A percentile compares a stretch with the other conserved stretches of the same genome.
These are phyloP conservation scores for Strigops habroptila DNA, from an alignment of 2,113 vertebrate genomes.

Conservation along the genomic window DNA sequence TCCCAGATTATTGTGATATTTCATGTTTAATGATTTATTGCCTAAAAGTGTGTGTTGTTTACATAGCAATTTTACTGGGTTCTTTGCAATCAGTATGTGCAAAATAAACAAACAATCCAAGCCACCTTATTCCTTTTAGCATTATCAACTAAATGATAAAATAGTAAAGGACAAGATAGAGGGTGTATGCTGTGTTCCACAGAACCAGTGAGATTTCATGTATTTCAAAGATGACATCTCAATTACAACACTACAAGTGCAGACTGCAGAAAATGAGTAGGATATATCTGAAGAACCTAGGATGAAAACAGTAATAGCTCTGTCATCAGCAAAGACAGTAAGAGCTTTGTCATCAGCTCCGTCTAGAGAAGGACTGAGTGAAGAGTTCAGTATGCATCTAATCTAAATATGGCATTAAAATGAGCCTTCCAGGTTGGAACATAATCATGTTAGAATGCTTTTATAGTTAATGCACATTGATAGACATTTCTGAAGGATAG, in stretches of 20 bases:
- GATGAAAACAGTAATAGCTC: slow-evolving; percentile 18
- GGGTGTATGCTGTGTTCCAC: not conserved
- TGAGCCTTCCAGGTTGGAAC: not conserved
- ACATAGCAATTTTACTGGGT: not conserved
- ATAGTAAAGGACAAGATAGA: not conserved
- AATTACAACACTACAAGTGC: slow-evolving; percentile 13
- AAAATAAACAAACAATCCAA: not conserved
- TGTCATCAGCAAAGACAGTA: not conserved
- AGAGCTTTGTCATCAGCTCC: slow-evolving; percentile 43
- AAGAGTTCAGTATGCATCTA: not conserved
- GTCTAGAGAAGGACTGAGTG: slow-evolving; percentile 11
- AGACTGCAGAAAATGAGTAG: slow-evolving; percentile 27
- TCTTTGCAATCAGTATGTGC: not conserved
- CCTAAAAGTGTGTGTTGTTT: not conserved
- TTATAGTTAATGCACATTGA: not conserved
- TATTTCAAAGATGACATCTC: slow-evolving; percentile 38
- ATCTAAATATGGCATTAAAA: not conserved
- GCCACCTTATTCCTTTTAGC: not conserved
- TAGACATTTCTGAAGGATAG: not conserved
- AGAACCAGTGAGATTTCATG: not conserved
- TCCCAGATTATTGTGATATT: not conserved
- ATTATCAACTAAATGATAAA: not conserved
- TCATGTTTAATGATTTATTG: not conserved
- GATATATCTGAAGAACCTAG: slow-evolving; percentile 12
- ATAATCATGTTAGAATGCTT: not conserved